A percentile compares a stretch with the other conserved stretches of the same genome.
These are phyloP conservation scores for Eupithecia exiguata DNA, from an alignment of 2,888 invertebrate species.

Conservation along the genomic window DNA sequence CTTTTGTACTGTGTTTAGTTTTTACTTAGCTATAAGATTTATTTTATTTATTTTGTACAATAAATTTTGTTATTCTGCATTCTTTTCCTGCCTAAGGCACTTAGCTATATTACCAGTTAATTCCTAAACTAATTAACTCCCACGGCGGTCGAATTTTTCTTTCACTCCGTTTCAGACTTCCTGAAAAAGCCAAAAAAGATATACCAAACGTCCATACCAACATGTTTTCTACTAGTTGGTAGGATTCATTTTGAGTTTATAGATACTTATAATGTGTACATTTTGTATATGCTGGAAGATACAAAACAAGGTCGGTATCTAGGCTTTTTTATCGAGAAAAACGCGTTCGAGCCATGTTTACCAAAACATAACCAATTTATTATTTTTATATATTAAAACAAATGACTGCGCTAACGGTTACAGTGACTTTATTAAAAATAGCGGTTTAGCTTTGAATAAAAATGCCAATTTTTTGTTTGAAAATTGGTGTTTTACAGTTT, in stretches of 20 bases:
- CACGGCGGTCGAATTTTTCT: background rate
- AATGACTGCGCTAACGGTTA: background rate
- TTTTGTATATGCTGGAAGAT: background rate
- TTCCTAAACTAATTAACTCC: background rate
- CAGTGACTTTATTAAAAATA: background rate
- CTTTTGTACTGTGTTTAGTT: too few relatives aligned
- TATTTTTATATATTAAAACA: background rate
- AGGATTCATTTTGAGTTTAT: background rate
- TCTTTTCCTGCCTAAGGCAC: too few relatives aligned
- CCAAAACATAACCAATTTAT: background rate
- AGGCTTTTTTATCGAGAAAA: background rate
- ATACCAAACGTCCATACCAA: background rate
- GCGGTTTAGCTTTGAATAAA: background rate
- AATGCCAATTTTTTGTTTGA: background rate
- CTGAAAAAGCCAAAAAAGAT: background rate
- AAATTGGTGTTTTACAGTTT: background rate
- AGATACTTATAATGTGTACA: too few relatives aligned
- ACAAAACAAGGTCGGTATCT: background rate
- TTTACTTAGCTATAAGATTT: too few relatives aligned
- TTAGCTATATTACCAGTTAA: background rate
- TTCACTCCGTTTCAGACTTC: background rate
- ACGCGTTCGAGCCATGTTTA: background rate
- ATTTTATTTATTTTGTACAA: too few relatives aligned
- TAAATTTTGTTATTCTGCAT: too few relatives aligned
- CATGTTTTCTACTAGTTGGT: background rate